These are phyloP conservation scores for Molossus molossus DNA, from an alignment of 2,797 vertebrate genomes.

Conservation along the genomic window DNA sequence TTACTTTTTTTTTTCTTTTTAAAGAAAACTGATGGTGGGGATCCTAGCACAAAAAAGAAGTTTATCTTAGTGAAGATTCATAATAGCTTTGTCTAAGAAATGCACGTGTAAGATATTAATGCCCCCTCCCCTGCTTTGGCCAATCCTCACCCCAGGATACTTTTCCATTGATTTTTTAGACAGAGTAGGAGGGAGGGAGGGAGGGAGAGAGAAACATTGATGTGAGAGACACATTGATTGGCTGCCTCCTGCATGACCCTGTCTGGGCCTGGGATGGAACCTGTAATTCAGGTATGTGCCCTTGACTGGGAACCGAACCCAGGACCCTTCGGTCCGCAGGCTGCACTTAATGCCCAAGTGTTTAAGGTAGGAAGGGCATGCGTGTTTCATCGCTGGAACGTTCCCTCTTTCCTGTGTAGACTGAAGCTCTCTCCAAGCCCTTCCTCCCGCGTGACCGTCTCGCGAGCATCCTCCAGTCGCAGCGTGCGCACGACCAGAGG, in stretches of 20 bases:
- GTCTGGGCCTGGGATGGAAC: too few relatives aligned
- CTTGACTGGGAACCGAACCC: too few relatives aligned
- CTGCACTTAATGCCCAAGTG: neutral
- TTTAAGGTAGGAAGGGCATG: neutral
- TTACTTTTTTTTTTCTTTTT: neutral
- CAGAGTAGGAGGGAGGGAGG: too few relatives aligned
- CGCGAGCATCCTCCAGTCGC: slow-evolving; percentile 93
- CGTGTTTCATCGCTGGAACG: neutral
- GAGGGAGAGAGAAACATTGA: too few relatives aligned
- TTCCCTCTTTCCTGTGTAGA: slow-evolving; percentile 83
- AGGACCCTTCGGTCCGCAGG: too few relatives aligned
- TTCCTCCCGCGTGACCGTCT: slow-evolving; percentile 94
- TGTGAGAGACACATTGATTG: too few relatives aligned
- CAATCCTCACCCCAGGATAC: too few relatives aligned
- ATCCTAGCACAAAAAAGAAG: neutral
- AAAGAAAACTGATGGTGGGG: neutral
- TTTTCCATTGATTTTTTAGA: too few relatives aligned
- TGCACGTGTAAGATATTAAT: neutral
- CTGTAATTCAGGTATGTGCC: too few relatives aligned
- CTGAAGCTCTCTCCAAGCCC: slow-evolving; percentile 94
- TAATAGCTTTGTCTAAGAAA: neutral
- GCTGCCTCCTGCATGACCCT: too few relatives aligned
- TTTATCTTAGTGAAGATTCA: neutral
- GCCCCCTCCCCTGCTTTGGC: too few relatives aligned
- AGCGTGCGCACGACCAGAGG: slow-evolving; percentile 92